Evolutionary conservation across 2,113 vertebrate species (phyloP), one percentile per base, ranked within the genome.

Genomic region (Petaurus breviceps): DNA sequence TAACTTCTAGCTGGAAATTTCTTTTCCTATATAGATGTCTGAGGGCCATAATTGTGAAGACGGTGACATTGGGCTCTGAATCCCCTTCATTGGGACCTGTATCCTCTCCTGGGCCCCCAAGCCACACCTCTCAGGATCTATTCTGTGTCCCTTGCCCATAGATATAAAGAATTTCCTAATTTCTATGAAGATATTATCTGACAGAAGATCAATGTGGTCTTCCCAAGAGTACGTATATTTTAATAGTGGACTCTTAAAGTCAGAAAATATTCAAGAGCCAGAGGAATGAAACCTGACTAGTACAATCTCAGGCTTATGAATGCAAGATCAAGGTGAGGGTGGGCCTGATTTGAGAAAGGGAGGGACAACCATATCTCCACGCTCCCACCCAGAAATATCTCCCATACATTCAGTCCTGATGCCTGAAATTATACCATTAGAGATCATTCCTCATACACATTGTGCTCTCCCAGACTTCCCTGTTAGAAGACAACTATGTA

Each of bases 221-320:
- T 92, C 24, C 12, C 9, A 77, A 37, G 51, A 57, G 46, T 46
- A 91, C 77, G 94, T 90, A 11, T 89, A 95, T 91, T 95, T 96
- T 96, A 77, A 77, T 90, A 54, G 90, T 90, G 8, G 77, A 26
- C 31, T 90, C 31, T 92, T 54, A 51, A 92, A 94, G 57, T 77
- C 14, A 54, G 61, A 31, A 90, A 54, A 51, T 51, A 51, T 5
- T 12, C 54, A 43, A 19, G 51, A 93, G 26, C 31, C 51, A 57
- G 91, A 93, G 26, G 25, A 37, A 84, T 91, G 90, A 8, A 51
- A 84, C 90, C 77, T 49, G 43, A 54, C 91, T 91, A 51, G 37
- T 51, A 16, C 12, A 91, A 37, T 57, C 46, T 89, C 51, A 93
- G 90, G 57, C 91, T 10, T 89, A 6, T 46, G 37, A 31, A 90